Conservation (phyloP, 1,140 invertebrate genomes). For the Lucilia cuprina region DNA sequence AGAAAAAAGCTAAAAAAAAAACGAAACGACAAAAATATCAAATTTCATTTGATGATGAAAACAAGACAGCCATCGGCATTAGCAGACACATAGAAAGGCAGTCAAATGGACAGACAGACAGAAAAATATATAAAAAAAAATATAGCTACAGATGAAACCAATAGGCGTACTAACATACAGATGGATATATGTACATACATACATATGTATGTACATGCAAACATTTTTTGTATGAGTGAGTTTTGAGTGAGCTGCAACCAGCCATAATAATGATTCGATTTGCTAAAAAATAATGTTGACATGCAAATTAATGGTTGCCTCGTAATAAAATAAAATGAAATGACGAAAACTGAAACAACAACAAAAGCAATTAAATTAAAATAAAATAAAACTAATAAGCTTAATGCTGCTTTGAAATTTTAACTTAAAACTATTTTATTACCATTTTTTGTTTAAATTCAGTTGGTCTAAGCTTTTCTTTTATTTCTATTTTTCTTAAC, state of each 20-base stretch:
- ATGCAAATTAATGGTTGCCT: constrained; percentile 40
- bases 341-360: not conserved
- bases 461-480: not conserved
- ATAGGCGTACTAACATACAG: constrained; percentile 39
- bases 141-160: too few relatives aligned
- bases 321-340: not conserved
- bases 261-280: constrained; percentile 63
- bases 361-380: not conserved
- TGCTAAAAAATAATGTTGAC: constrained; percentile 54
- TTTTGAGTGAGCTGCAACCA: constrained; percentile 61
- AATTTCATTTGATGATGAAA: constrained; percentile 21
- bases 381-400: not conserved
- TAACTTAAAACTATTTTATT: not conserved
- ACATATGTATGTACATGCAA: too few relatives aligned
- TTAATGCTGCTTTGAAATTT: not conserved
- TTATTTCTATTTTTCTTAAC: not conserved
- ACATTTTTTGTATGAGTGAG: constrained; percentile 48
- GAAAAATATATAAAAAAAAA: not conserved
- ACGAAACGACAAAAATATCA: constrained; percentile 16
- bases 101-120: constrained; percentile 40
- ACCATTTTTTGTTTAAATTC: not conserved
- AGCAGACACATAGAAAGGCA: constrained; percentile 7
- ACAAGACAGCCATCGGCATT: constrained; percentile 10
- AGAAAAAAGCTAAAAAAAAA: not conserved
- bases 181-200: not conserved